Base-by-base conservation (phyloP, 2,113 vertebrate species). In the Saimiri boliviensis region DNA sequence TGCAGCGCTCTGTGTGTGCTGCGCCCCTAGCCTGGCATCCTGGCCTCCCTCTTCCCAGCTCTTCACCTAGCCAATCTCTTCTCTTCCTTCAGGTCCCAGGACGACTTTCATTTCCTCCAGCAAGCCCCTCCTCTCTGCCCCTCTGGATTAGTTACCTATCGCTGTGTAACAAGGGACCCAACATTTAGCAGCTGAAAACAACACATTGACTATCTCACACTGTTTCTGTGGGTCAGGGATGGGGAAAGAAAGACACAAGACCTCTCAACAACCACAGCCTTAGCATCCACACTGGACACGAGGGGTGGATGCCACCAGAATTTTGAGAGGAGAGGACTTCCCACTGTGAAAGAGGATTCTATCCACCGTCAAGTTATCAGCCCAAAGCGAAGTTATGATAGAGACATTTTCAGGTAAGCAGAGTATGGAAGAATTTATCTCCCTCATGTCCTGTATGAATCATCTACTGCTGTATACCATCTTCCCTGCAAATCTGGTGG, bases 251-350 rank as follows among this genome's bases (percentile, higher is more conserved):
- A 84, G 70, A 47, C 56, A 52, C 0, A 3, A 37, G 32, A 19
- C 54, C 8, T 5, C 40, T 27, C 1, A 7, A 4, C 6, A 32
- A 5, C 42, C 45, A 2, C 8, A 27, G 13, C 32, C 23, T 3
- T 0, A 9, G 23, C 4, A 54, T 7, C n/a, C 37, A 2, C 30
- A 2, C 2, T 25, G 70, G 21, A 47, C 4, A 11, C 3, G 20
- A 71, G 27, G 25, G 60, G 19, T 19, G 32, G 8, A 63, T 0
- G 21, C 42, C 45, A 23, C 42, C 86, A 14, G 16, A 30, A 66
- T 35, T 74, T 45, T 17, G 11, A 52, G 5, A 27, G 17, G 54
- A 92, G 77, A 95, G 12, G 12, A 52, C 19, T 80, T 71, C 21
- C 0, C 2, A 23, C 13, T 20, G 1, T 1, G 63, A 47, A 47